Percentiles rank a stretch among this genome's conserved stretches.
phyloP scores from a whole-genome alignment of 2,113 vertebrate genomes.

The Thinocorus orbignyianus region DNA sequence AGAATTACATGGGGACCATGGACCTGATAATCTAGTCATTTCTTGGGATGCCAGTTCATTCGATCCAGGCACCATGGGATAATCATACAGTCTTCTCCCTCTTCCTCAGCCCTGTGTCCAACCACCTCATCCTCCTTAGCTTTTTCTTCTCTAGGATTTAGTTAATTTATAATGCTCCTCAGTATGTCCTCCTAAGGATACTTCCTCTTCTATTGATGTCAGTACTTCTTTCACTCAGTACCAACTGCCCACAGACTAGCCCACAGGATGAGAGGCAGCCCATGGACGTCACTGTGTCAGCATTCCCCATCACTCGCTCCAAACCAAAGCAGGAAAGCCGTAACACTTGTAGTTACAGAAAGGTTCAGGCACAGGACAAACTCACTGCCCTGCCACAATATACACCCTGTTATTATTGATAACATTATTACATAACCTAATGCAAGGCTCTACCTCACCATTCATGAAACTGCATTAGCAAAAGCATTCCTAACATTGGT shows the following conservation, averaged over 20 bases:
- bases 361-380: not conserved
- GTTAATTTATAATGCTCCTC: not conserved
- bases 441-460: not conserved
- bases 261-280: not conserved
- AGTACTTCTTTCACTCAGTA: not conserved
- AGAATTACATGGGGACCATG: accelerated
- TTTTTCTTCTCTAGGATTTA: not conserved
- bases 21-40: not conserved
- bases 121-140: not conserved
- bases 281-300: not conserved
- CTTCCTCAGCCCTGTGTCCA: accelerated
- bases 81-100: not conserved
- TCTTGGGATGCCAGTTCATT: not conserved
- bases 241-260: not conserved
- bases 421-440: not conserved
- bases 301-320: not conserved
- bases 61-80: not conserved
- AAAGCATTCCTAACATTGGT: conserved; percentile 33
- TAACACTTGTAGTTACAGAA: not conserved
- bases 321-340: not conserved
- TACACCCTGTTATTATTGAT: conserved; percentile 1
- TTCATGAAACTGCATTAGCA: not conserved
- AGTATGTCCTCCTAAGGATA: too few species aligned
- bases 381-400: not conserved
- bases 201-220: not conserved